Percentiles rank a stretch among this genome's conserved stretches.
phyloP scores from a whole-genome alignment of 2,797 vertebrate species.

The Acomys russatus region DNA sequence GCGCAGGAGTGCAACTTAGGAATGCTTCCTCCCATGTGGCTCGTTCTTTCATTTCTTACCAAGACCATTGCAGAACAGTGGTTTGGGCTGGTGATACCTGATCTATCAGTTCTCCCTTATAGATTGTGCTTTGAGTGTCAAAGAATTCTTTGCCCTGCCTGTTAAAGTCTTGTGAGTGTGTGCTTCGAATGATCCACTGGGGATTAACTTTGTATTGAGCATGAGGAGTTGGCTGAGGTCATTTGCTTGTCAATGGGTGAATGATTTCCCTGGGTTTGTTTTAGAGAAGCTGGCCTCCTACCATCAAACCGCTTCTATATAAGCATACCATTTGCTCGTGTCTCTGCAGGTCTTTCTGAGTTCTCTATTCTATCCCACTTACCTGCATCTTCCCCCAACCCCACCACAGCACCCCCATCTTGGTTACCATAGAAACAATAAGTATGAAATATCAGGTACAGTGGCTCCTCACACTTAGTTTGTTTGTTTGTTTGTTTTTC shows the following conservation, averaged over 20 bases:
- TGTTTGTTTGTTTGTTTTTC: conserved; percentile 8
- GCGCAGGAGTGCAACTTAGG: neutral
- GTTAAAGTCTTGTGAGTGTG: neutral
- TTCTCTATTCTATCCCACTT: accelerated
- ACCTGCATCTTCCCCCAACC: neutral
- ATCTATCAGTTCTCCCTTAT: neutral
- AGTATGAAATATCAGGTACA: neutral
- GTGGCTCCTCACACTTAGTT: neutral
- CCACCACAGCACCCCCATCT: neutral
- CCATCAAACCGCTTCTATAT: neutral
- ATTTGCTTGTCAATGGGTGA: neutral
- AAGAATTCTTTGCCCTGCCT: neutral
- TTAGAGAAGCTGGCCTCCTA: neutral
- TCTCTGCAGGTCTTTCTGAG: neutral
- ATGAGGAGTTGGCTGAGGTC: neutral
- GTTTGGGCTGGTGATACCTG: neutral
- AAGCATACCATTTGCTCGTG: neutral
- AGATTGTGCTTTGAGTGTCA: neutral
- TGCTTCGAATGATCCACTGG: neutral
- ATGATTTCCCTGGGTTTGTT: accelerated
- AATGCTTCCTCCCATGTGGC: neutral
- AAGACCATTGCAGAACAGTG: neutral
- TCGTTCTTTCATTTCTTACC: neutral
- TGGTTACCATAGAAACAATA: neutral
- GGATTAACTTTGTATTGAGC: neutral